Base-by-base conservation (phyloP, 2,888 invertebrate species). In the Endotricha flammealis region DNA sequence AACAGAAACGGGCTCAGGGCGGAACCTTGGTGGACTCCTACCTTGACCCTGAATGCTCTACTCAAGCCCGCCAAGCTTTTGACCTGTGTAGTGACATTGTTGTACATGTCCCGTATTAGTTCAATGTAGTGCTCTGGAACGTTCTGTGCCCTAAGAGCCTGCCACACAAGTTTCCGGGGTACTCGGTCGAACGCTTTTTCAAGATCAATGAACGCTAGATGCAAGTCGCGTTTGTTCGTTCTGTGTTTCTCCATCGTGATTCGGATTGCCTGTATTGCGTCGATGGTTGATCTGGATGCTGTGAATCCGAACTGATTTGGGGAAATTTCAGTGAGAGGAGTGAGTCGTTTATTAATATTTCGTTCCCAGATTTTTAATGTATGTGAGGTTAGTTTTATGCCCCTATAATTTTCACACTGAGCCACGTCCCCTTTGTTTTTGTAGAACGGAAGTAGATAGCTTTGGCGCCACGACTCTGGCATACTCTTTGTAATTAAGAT, bases 101-200 rank as follows among this genome's bases (percentile, higher is more conserved):
- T 4, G 13, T 29, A 16, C 30, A 29, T 38, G n/a, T 27, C 30
- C 10, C 10, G 12, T 9, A 36, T 10, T 12, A 29, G 4, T 5
- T 4, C 2, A 2, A 29, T 16, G 22, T 35, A 35, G 11, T n/a
- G 24, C 16, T 32, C 32, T 2, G 40, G 40, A 9, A 40, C 29
- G 6, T 17, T 14, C 16, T 40, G 38, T 1, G 24, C 23, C 22
- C 42, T 25, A 6, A 45, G 20, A 4, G 40, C 27, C 10, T 40
- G 22, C 38, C 40, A 40, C 2, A 40, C 25, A 2, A 45, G 38
- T 9, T 36, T 5, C 8, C 45, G 32, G 0, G 42, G 45, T 5
- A 42, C 33, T 6, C 32, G 33, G 14, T 46, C 41, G 17, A 39
- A 46, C 2, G 42, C 42, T 12, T 46, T 46, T 31, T 44, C 34